Conservation (phyloP, 2,888 invertebrate species). For the Caenorhabditis panamensis region DNA sequence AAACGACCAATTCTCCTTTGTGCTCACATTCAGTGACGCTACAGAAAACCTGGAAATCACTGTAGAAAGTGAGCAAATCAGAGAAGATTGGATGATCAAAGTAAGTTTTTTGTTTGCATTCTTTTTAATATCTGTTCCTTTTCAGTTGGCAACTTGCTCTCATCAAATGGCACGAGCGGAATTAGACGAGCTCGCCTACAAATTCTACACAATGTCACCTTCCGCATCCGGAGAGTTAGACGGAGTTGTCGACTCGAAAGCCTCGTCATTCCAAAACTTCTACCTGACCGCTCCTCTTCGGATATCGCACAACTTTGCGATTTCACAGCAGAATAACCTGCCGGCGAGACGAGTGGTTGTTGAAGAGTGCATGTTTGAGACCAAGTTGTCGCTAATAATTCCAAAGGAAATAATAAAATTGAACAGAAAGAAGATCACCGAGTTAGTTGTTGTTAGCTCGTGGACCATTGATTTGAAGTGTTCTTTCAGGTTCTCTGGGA, state of each 20-base stretch:
- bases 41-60: conserved; percentile 63
- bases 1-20: conserved; percentile 6
- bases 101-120: conserved; percentile 42
- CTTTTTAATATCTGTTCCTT: neutral
- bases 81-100: conserved; percentile 78
- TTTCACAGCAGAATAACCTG: conserved; percentile 76
- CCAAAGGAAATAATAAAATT: conserved; percentile 78
- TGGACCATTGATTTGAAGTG: neutral
- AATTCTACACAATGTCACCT: conserved; percentile 70
- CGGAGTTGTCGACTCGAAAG: conserved; percentile 31
- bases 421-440: conserved; percentile 59
- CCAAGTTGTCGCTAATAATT: conserved; percentile 74
- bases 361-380: conserved; percentile 77
- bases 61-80: conserved; percentile 63
- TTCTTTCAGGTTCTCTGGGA: conserved; percentile 52
- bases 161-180: conserved; percentile 78
- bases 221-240: conserved; percentile 42
- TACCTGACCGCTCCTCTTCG: conserved; percentile 74
- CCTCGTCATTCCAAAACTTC: conserved; percentile 65
- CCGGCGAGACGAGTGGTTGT: conserved; percentile 74
- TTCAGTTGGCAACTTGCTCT: conserved; percentile 75
- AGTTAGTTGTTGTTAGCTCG: conserved; percentile 21
- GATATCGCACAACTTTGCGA: conserved; percentile 74
- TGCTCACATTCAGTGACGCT: conserved; percentile 56
- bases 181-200: conserved; percentile 76